These are phyloP conservation scores for Drosophila biarmipes DNA, from an alignment of 1,140 invertebrate species.

Conservation along the genomic window DNA sequence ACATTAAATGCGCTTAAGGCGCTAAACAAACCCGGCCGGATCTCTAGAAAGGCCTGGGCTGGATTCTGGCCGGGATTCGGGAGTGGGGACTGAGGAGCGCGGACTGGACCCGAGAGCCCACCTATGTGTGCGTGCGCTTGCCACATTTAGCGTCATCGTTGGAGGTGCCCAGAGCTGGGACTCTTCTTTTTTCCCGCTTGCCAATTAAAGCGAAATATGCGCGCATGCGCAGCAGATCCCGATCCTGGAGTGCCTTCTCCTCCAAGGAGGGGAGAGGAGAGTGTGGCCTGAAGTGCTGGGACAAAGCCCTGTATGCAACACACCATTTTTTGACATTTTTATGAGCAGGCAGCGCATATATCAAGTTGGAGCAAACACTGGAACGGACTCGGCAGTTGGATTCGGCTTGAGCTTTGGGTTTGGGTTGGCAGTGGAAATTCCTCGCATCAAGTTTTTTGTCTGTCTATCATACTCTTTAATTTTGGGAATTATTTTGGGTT, in stretches of 20 bases:
- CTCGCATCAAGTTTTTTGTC: conserved; percentile 56
- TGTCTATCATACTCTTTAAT: conserved; percentile 8
- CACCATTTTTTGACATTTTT: conserved; percentile 84
- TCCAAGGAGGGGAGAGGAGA: conserved; percentile 25
- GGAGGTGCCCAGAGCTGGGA: conserved; percentile 58
- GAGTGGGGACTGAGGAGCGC: conserved; percentile 1
- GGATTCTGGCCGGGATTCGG: not conserved
- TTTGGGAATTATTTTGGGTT: not conserved
- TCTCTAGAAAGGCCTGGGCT: not conserved
- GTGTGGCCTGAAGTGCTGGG: conserved; percentile 22
- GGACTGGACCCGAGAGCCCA: conserved; percentile 43
- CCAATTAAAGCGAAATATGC: conserved; percentile 82
- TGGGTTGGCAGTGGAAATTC: conserved; percentile 55
- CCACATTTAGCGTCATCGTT: conserved; percentile 80
- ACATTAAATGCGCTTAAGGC: conserved; percentile 83
- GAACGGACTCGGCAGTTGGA: conserved; percentile 40
- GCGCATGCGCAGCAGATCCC: conserved; percentile 66
- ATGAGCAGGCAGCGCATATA: conserved; percentile 83
- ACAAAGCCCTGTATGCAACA: conserved; percentile 66
- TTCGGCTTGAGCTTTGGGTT: conserved; percentile 15
- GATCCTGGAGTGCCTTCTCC: conserved; percentile 24
- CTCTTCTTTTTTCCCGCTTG: conserved; percentile 49
- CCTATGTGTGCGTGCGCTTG: conserved; percentile 74
- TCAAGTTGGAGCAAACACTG: conserved; percentile 74
- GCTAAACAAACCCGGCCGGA: conserved; percentile 74